A percentile compares a stretch with the other conserved stretches of the same genome.
Evolutionary conservation across 2,113 vertebrate genomes (phyloP).

Genomic region (Neogobius melanostomus): DNA sequence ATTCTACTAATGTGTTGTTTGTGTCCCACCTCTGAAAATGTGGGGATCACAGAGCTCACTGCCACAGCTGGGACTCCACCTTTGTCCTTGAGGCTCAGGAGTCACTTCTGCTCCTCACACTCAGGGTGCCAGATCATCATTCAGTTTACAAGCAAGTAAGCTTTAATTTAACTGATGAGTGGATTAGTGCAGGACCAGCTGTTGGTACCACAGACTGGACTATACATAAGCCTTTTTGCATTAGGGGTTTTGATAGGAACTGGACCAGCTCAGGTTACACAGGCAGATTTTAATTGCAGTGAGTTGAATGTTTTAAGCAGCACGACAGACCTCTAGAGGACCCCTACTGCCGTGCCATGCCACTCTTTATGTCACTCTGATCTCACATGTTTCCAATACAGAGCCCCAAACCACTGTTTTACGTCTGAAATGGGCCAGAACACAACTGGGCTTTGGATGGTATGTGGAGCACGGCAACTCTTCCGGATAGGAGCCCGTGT

Average conservation of each 20-base stretch:
- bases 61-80: slow-evolving; percentile 11
- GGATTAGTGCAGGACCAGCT: slow-evolving; percentile 62
- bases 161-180: slow-evolving; percentile 70
- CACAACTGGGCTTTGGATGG: slow-evolving; percentile 60
- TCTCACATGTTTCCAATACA: slow-evolving; percentile 72
- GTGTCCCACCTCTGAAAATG: slow-evolving; percentile 38
- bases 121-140: slow-evolving; percentile 47
- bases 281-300: slow-evolving; percentile 33
- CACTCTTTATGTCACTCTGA: slow-evolving; percentile 40
- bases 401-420: slow-evolving; percentile 59
- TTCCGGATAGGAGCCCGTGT: slow-evolving; percentile 60
- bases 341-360: slow-evolving; percentile 46
- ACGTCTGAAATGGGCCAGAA: slow-evolving; percentile 66
- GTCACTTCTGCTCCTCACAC: slow-evolving; percentile 4
- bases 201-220: slow-evolving; percentile 42
- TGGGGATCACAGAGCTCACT: slow-evolving; percentile 17
- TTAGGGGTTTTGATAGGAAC: slow-evolving; percentile 30
- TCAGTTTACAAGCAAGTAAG: slow-evolving; percentile 49
- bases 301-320: slow-evolving; percentile 28
- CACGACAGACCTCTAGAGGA: slow-evolving; percentile 35
- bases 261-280: slow-evolving; percentile 19
- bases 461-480: slow-evolving; percentile 63
- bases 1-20: background rate
- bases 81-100: slow-evolving; percentile 22
- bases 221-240: slow-evolving; percentile 42